phyloP scores from a whole-genome alignment of 64 coral and sea anemone species.

The Pocillopora verrucosa region DNA sequence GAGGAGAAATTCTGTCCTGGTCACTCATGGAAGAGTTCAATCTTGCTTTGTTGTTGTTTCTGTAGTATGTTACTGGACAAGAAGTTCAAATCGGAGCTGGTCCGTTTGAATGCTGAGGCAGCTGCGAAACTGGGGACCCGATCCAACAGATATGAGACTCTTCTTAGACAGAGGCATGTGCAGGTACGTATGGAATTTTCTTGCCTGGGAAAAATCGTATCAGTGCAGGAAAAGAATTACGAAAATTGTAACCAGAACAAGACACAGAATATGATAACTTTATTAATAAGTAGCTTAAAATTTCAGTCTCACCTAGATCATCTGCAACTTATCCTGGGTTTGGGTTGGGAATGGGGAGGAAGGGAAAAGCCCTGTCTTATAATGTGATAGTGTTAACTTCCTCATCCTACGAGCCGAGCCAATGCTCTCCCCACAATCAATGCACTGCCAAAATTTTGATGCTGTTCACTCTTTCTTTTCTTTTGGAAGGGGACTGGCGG shows the following conservation, averaged over 20 bases:
- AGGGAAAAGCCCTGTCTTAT: too few relatives aligned
- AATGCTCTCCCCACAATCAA: too few relatives aligned
- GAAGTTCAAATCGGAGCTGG: slow-evolving; percentile 82
- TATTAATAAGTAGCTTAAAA: too few relatives aligned
- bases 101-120: slow-evolving; percentile 53
- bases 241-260: too few relatives aligned
- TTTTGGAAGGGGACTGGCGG: too few relatives aligned
- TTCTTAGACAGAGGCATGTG: slow-evolving; percentile 97
- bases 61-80: slow-evolving; percentile 92
- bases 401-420: too few relatives aligned
- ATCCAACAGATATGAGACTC: slow-evolving; percentile 86
- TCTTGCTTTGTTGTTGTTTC: not conserved
- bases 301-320: too few relatives aligned
- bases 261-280: too few relatives aligned
- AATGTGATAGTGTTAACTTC: too few relatives aligned
- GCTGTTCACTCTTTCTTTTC: not conserved
- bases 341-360: too few relatives aligned
- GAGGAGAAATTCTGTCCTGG: not conserved
- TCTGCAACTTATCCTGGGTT: too few relatives aligned
- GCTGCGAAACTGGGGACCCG: slow-evolving; percentile 49
- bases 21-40: not conserved
- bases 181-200: slow-evolving; percentile 46
- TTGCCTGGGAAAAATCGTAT: not conserved
- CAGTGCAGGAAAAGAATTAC: not conserved
- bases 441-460: too few relatives aligned